Conservation (phyloP, 2,113 vertebrate genomes). For the Apistogramma diplotaenia region DNA sequence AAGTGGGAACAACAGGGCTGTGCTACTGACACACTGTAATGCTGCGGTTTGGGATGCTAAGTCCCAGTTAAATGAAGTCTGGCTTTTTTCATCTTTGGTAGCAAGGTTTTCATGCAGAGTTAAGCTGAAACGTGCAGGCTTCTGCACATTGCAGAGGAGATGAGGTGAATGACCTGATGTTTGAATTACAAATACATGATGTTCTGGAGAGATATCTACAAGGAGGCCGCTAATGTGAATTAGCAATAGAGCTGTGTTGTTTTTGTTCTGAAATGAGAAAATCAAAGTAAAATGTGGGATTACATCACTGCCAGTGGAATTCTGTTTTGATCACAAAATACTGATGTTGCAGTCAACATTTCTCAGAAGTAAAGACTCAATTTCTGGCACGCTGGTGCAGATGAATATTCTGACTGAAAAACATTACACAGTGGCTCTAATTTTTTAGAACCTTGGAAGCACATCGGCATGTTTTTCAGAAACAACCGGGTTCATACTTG, state of each 20-base stretch:
- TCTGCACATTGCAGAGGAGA: neutral
- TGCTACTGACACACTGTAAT: conserved; percentile 21
- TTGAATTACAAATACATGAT: neutral
- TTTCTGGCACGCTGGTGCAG: neutral
- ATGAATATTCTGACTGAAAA: neutral
- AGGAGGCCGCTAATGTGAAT: neutral
- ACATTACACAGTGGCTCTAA: neutral
- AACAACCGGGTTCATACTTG: neutral
- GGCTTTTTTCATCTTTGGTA: conserved; percentile 23
- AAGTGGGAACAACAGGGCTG: conserved; percentile 17
- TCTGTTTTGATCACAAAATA: neutral
- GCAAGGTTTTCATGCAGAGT: neutral
- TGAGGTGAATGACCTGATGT: neutral
- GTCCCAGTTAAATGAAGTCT: conserved; percentile 11
- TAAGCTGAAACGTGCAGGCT: neutral
- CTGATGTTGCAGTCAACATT: neutral
- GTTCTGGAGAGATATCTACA: neutral
- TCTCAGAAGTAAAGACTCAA: neutral
- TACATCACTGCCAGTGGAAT: neutral
- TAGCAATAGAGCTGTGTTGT: neutral
- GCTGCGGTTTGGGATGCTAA: conserved; percentile 3
- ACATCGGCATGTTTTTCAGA: neutral
- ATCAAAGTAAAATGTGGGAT: neutral
- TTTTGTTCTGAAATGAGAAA: neutral
- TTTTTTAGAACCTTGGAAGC: neutral